Base-by-base conservation (phyloP, 2,797 vertebrate species). In the Falco rusticolus region DNA sequence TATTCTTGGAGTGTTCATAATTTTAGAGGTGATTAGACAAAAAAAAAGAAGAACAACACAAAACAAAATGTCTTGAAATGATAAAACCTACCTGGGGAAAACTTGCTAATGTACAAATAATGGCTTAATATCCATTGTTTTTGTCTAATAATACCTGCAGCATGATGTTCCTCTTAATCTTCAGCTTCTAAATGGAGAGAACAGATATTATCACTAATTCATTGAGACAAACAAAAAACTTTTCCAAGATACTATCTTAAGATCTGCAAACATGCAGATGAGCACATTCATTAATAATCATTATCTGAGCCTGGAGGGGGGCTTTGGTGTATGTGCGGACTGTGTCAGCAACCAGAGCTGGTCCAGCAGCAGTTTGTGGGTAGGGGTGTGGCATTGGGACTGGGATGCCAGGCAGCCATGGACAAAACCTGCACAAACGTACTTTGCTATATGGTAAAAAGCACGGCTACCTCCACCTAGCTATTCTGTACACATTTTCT, bases 11-110 rank as follows among this genome's bases (percentile, higher is more conserved):
- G 86, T 94, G 91, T 97, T 98, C 97, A 97, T 98, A 97, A 98
- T 98, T 98, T 98, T 98, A 93, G 96, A 98, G 97, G 97, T 98
- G 97, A 98, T 98, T 98, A 98, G 96, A 95, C 93, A 97, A 97
- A 98, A 97, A 96, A 97, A 96, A 90, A 75, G 70, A 97, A 87
- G 66, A 97, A 92, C 91, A 97, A 18, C 82, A 97, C 45, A 96
- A 97, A 97, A 74, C 93, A 97, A 96, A 98, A 97, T 97, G 94
- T 97, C 94, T 98, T 96, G 94, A 97, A 97, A 97, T 97, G 96
- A 97, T 98, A 97, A 97, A 97, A 69, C 59, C 72, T 92, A 97
- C 96, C 94, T 96, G 96, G 97, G 97, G 97, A 98, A 97, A 98
- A 97, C 61, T 94, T 89, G 75, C 91, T 98, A 98, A 98, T 96